Evolutionary conservation across 1,140 invertebrate genomes (phyloP).

Genomic region (Drosophila prosaltans): DNA sequence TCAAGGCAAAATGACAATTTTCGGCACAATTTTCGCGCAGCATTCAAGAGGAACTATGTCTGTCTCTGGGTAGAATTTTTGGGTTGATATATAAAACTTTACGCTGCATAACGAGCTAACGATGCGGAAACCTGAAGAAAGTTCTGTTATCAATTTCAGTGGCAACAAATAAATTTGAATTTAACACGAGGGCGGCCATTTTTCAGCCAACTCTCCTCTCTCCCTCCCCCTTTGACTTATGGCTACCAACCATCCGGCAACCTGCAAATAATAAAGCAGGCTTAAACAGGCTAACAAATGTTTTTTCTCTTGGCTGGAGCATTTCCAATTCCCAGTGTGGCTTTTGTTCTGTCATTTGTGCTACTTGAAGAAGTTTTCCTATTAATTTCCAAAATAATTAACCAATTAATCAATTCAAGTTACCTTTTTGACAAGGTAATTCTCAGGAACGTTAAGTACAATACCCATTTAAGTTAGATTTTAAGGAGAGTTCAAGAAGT

Average conservation of each 20-base stretch:
- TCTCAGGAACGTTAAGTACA: neutral
- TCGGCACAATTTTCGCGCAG: constrained; percentile 74
- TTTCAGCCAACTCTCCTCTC: neutral
- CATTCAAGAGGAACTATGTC: constrained; percentile 23
- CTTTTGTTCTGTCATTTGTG: neutral
- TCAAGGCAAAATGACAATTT: constrained; percentile 69
- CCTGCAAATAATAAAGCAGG: neutral
- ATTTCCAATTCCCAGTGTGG: neutral
- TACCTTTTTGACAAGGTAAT: constrained; percentile 8
- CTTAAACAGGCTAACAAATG: constrained; percentile 6
- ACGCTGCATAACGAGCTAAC: constrained; percentile 81
- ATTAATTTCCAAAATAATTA: constrained; percentile 12
- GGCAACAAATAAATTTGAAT: constrained; percentile 82
- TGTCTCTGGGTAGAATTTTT: constrained; percentile 61
- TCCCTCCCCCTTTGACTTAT: neutral
- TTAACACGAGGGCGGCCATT: constrained; percentile 59
- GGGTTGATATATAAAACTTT: constrained; percentile 80
- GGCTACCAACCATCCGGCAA: neutral
- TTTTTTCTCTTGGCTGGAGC: neutral
- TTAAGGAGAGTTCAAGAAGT: too few species aligned
- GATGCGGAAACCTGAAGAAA: constrained; percentile 82
- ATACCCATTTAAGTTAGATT: neutral
- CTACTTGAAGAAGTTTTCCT: neutral
- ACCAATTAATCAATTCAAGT: constrained; percentile 7
- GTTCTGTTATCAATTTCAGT: constrained; percentile 82